Conservation (phyloP, 2,113 vertebrate genomes). For the Mungos mungo region DNA sequence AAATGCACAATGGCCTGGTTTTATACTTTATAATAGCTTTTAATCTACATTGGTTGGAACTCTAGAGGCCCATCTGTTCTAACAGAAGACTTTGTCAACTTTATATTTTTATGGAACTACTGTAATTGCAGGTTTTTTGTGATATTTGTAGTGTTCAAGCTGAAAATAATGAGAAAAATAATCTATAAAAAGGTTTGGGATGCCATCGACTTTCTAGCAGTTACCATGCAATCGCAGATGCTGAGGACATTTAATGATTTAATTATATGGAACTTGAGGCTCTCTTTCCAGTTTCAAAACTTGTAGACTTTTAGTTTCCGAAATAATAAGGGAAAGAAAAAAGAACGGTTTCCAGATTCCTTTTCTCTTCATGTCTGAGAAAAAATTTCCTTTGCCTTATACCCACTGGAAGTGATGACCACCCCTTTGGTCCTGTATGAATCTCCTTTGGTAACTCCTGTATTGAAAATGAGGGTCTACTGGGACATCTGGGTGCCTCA, state of each 20-base stretch:
- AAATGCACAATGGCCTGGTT: slow-evolving; percentile 84
- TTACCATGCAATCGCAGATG: slow-evolving; percentile 66
- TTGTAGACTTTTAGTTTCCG: slow-evolving; percentile 38
- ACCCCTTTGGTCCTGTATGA: not conserved
- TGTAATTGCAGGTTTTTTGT: slow-evolving; percentile 82
- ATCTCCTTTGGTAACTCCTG: not conserved
- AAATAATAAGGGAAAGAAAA: slow-evolving; percentile 39
- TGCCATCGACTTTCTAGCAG: slow-evolving; percentile 50
- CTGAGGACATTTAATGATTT: not conserved
- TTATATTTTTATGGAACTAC: slow-evolving; percentile 82
- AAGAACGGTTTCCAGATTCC: not conserved
- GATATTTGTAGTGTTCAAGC: slow-evolving; percentile 68
- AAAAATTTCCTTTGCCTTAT: slow-evolving; percentile 30
- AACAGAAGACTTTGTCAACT: slow-evolving; percentile 81
- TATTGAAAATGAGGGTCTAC: not conserved
- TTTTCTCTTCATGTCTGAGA: not conserved
- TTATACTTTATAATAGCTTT: slow-evolving; percentile 80
- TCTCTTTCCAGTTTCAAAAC: slow-evolving; percentile 58
- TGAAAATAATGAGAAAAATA: slow-evolving; percentile 79
- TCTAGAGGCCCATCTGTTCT: slow-evolving; percentile 74
- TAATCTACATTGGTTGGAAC: slow-evolving; percentile 80
- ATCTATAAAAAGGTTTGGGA: slow-evolving; percentile 80
- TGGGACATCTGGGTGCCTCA: no score
- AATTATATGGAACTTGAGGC: slow-evolving; percentile 65
- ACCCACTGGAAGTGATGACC: not conserved